Evolutionary conservation across 2,888 invertebrate genomes (phyloP).

Genomic region (Mesorhabditis belari): DNA sequence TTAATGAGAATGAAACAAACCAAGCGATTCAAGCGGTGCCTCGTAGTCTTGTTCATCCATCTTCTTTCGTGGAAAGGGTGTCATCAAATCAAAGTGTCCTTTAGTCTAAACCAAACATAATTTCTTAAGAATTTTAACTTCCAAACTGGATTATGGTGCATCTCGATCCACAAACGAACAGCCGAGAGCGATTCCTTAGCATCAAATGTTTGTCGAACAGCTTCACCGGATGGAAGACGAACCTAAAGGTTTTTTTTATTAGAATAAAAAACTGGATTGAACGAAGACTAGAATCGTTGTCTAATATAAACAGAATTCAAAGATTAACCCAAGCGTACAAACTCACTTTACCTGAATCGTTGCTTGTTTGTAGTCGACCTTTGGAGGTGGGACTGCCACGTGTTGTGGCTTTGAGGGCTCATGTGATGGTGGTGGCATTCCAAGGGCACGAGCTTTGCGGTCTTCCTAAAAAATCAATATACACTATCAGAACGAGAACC

Average conservation of each 20-base stretch:
- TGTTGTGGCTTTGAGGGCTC: conserved; percentile 7
- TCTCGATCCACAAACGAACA: neutral
- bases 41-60: neutral
- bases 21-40: neutral
- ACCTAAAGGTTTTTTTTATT: conserved; percentile 55
- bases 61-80: neutral
- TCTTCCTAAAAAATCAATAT: conserved; percentile 8
- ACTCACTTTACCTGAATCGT: conserved; percentile 24
- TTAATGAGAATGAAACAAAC: no score
- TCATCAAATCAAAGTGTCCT: neutral
- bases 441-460: conserved; percentile 7
- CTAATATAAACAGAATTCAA: no score
- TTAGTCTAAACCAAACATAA: neutral
- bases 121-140: neutral
- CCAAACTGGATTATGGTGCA: neutral
- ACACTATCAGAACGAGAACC: conserved; percentile 69
- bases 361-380: conserved; percentile 20
- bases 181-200: conserved; percentile 63
- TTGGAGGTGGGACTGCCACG: conserved; percentile 10
- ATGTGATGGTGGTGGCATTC: conserved; percentile 1
- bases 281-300: no score
- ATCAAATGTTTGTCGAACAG: conserved; percentile 71
- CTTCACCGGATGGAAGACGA: conserved; percentile 69
- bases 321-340: no score
- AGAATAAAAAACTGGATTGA: neutral